Conservation (phyloP, 2,888 invertebrate species). For the Notodonta ziczac region DNA sequence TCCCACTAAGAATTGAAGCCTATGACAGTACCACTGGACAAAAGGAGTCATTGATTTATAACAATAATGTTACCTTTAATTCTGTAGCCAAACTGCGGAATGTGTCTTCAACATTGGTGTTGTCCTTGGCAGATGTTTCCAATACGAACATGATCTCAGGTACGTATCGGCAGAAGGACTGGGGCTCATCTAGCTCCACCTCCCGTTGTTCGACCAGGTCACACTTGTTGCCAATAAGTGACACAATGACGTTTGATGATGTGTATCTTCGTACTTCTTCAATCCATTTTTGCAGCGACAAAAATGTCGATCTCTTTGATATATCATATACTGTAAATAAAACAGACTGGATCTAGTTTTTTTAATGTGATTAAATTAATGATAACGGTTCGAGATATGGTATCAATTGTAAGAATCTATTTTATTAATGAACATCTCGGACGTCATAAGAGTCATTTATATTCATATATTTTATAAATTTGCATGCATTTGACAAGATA, state of each 20-base stretch:
- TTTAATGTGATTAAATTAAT: neutral
- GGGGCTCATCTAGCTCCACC: constrained; percentile 94
- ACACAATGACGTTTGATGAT: constrained; percentile 94
- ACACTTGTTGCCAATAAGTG: constrained; percentile 96
- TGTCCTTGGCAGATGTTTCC: constrained; percentile 96
- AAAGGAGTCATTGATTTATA: too few species aligned
- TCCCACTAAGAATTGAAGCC: too few species aligned
- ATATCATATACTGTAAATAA: constrained; percentile 93
- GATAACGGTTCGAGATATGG: neutral
- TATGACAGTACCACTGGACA: too few species aligned
- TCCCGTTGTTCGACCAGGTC: constrained; percentile 92
- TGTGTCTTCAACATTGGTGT: constrained; percentile 95
- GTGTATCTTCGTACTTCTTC: constrained; percentile 98
- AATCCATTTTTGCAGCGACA: constrained; percentile 97
- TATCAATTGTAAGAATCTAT: too few species aligned
- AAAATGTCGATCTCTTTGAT: constrained; percentile 95
- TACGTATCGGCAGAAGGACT: constrained; percentile 93
- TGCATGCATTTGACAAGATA: too few species aligned
- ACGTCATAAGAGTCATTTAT: too few species aligned
- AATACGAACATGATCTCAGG: constrained; percentile 94
- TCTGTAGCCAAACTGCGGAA: constrained; percentile 94
- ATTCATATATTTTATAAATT: too few species aligned
- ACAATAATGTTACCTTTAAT: constrained; percentile 86
- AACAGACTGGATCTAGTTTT: neutral
- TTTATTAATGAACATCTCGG: neutral